These are phyloP conservation scores for Amblyraja radiata DNA, from an alignment of 2,797 vertebrate genomes.

Conservation along the genomic window DNA sequence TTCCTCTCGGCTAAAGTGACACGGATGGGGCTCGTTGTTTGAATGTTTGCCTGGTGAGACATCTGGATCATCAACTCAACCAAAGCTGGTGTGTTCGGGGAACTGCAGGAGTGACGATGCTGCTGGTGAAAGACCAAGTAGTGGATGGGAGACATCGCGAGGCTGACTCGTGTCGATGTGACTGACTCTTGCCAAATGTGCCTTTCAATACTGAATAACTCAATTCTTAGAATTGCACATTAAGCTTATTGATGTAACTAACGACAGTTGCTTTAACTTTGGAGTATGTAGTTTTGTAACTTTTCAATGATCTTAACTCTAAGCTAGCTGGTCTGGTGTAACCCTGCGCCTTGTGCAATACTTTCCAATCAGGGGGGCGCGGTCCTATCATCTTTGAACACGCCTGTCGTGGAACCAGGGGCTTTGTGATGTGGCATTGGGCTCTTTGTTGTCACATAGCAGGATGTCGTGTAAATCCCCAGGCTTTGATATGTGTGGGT, in stretches of 20 bases:
- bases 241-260: slow-evolving; percentile 19
- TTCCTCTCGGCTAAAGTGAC: slow-evolving; percentile 95
- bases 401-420: neutral
- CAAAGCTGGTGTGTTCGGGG: neutral
- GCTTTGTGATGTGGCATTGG: no score
- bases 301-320: neutral
- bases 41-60: slow-evolving; percentile 44
- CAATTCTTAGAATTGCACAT: slow-evolving; percentile 10
- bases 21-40: slow-evolving; percentile 87
- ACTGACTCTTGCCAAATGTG: slow-evolving; percentile 37
- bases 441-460: neutral
- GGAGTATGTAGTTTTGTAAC: slow-evolving; percentile 18
- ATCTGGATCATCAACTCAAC: neutral
- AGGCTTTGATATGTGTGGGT: neutral
- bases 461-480: no score
- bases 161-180: neutral
- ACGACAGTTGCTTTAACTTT: slow-evolving; percentile 7
- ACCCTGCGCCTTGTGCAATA: neutral
- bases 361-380: neutral
- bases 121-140: neutral
- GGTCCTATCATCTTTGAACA: neutral
- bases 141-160: neutral
- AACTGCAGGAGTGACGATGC: neutral
- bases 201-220: slow-evolving; percentile 36
- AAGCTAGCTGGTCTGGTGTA: neutral